Evolutionary conservation across 2,797 vertebrate genomes (phyloP).

Genomic region (Monodelphis domestica): DNA sequence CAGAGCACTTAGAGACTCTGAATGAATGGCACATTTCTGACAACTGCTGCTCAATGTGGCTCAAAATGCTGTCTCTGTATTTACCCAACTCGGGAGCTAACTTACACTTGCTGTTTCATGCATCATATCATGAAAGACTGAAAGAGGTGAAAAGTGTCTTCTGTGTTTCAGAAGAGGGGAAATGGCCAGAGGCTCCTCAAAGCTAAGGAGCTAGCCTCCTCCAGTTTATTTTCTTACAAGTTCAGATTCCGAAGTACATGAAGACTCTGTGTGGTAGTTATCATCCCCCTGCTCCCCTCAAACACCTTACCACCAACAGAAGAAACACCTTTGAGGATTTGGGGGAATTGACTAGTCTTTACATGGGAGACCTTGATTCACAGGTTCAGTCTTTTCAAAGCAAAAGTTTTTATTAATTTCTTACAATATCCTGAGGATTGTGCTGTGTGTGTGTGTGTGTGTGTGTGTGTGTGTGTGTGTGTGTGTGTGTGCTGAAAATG

Average conservation of each 20-base stretch:
- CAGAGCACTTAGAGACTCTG: constrained; percentile 80
- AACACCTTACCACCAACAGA: background rate
- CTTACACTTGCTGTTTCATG: constrained; percentile 53
- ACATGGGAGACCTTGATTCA: background rate
- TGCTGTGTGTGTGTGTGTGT: background rate
- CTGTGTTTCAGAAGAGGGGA: constrained; percentile 6
- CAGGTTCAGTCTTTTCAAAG: background rate
- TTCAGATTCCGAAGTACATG: background rate
- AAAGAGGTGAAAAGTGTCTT: background rate
- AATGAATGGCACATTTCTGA: constrained; percentile 80
- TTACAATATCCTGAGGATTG: background rate
- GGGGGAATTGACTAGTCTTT: background rate
- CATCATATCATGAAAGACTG: constrained; percentile 16
- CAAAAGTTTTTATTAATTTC: background rate
- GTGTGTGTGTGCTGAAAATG: too few species aligned
- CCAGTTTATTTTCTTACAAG: constrained; percentile 6
- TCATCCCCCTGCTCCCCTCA: background rate
- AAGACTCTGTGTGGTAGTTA: constrained; percentile 14
- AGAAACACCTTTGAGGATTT: background rate
- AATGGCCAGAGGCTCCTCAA: background rate
- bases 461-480: background rate
- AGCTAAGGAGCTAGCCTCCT: background rate
- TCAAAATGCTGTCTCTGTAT: constrained; percentile 71
- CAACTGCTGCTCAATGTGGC: constrained; percentile 78
- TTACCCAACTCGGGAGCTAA: constrained; percentile 67